Evolutionary conservation across 1,140 invertebrate species (phyloP).

Genomic region (Zaprionus inermis): DNA sequence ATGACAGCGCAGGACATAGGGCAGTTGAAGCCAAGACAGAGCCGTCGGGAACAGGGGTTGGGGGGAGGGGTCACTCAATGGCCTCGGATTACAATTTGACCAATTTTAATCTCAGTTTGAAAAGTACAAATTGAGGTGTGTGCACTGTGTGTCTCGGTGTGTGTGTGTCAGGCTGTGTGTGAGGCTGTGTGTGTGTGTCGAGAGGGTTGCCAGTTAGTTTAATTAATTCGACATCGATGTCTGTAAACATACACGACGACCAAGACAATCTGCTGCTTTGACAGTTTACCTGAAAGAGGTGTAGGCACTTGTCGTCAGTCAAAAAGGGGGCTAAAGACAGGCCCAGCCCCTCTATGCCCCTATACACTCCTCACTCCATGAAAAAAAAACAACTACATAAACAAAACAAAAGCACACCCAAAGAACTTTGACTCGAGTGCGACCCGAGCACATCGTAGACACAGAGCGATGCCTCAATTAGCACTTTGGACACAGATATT

Average conservation of each 20-base stretch:
- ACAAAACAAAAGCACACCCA: conserved; percentile 65
- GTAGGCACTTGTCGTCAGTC: conserved; percentile 78
- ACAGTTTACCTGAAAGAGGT: conserved; percentile 80
- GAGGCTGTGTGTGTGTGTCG: conserved; percentile 9
- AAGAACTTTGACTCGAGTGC: conserved; percentile 66
- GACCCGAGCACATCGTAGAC: conserved; percentile 25
- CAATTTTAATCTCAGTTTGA: conserved; percentile 59
- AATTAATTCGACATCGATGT: conserved; percentile 74
- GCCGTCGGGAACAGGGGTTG: not conserved
- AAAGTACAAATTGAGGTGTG: conserved; percentile 73
- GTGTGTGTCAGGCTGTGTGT: conserved; percentile 20
- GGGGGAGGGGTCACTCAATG: conserved; percentile 41
- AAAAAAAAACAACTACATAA: conserved; percentile 31
- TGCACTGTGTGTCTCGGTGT: conserved; percentile 1
- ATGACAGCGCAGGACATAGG: not conserved
- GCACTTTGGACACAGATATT: conserved; percentile 81
- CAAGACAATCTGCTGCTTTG: conserved; percentile 28
- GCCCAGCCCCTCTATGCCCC: not conserved
- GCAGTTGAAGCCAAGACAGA: not conserved
- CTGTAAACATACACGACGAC: conserved; percentile 59
- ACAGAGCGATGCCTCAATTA: conserved; percentile 70
- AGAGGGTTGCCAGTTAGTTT: conserved; percentile 66
- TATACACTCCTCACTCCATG: not conserved
- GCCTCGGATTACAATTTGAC: conserved; percentile 74
- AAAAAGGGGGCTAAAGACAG: conserved; percentile 19